Base-by-base conservation (phyloP, 2,888 invertebrate species). In the Blera fallax region DNA sequence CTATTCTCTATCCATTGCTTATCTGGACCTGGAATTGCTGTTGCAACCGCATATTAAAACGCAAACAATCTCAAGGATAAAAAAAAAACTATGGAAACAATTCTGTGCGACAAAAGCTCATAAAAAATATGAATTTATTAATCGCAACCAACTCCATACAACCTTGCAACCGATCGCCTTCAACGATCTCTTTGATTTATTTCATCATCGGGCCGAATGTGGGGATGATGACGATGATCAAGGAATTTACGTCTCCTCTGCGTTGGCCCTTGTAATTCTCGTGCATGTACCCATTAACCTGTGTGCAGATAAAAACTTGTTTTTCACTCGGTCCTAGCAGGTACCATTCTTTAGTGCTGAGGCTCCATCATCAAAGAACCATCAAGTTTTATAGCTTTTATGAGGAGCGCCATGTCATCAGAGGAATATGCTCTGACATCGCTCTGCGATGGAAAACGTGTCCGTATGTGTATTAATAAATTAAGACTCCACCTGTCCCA, bases 331-430 rank as follows among this genome's bases (percentile, higher is more conserved):
- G 4, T 4, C 48, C 21, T 50, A 48, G 14, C 74, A 58, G 58
- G 58, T 45, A 45, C 70, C 45, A 45, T 70, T 45, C 54, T 56
- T 32, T 32, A n/a, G 32, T 6, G 14, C 21, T 5, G 10, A 29
- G 32, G 3, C 45, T 34, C 64, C 14, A 24, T 37, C 48, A 78
- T 32, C 70, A 70, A 73, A 37, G 34, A 37, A 37, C 54, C 58
- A 72, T 74, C 45, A 45, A 74, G 16, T 73, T 73, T 67, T 73
- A 79, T 72, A 45, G 40, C 43, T 45, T 60, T 65, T 67, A 80
- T 24, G 62, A 74, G 37, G 54, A 69, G 43, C 60, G 60, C 34
- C 80, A 80, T 64, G 40, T 29, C 45, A 21, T 16, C 11, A 14
- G 27, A 27, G 18, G 62, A 45, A 62, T 21, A 14, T 29, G 24